Base-by-base conservation (phyloP, 2,113 vertebrate genomes). In the Phyllostomus discolor region DNA sequence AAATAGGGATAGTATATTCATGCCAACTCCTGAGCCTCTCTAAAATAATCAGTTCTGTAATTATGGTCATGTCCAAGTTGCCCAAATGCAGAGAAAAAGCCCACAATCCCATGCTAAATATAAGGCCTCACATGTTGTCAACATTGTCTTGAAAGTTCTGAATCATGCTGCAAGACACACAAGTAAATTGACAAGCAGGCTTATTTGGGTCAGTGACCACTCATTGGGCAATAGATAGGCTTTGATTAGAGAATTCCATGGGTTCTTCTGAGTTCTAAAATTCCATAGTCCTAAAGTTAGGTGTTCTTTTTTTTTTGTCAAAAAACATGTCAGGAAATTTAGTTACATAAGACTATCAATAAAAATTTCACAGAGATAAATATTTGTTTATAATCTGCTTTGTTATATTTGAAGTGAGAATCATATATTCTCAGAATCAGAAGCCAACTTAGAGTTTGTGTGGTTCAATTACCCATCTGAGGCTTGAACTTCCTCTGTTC, bases 1-100 rank as follows among this genome's bases (percentile, higher is more conserved):
- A 90, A 93, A 90, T 76, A 88, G 31, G 43, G 54, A 64, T 59
- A 46, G 17, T 48, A 57, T 43, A 64, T 48, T 76, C 33, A 22
- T 14, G 79, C 82, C 93, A 93, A 92, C 10, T 83, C 17, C 73
- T 50, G 41, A 92, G 52, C 26, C 48, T 90, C 48, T 88, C 41
- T 88, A 69, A 94, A 64, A 95, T 62, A 95, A 54, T 96, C 62
- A 72, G 14, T 96, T 85, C 85, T 96, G 54, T 97, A 94, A 96
- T 97, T 95, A 95, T 86, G 95, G 92, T 90, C 94, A 94, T 90
- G 92, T 82, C 91, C 72, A 73, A 78, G 59, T 10, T 82, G 62
- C 28, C 92, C 78, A 15, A 50, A 89, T 12, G 19, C 26, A 91
- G 91, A 57, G 80, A 87, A 80, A 88, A 64, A 95, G 19, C 76